Conservation (phyloP, 2,888 invertebrate genomes). For the Ophioninae sp. region DNA sequence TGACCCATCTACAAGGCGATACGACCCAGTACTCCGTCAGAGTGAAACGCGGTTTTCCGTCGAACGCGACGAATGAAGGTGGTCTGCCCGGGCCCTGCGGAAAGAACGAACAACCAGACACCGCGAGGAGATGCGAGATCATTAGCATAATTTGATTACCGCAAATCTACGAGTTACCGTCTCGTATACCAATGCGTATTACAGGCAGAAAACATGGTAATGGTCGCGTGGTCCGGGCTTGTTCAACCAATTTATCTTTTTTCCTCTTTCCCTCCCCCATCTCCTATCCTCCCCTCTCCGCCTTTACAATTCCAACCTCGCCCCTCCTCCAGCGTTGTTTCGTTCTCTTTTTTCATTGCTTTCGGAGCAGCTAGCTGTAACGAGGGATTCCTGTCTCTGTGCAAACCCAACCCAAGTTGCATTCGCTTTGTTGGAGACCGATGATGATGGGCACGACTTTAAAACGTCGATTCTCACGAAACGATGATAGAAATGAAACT, state of each 20-base stretch:
- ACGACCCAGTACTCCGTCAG: too few species aligned
- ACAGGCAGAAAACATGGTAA: constrained; percentile 51
- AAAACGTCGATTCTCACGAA: constrained; percentile 71
- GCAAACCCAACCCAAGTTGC: constrained; percentile 16
- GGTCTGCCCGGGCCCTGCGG: constrained; percentile 29
- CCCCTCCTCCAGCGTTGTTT: background rate
- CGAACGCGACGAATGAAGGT: constrained; percentile 42
- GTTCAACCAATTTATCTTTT: constrained; percentile 66
- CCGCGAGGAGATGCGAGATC: constrained; percentile 43
- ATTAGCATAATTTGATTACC: constrained; percentile 69
- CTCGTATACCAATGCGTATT: constrained; percentile 49
- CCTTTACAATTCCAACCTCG: background rate
- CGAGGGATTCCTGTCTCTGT: constrained; percentile 50
- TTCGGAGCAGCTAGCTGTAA: constrained; percentile 12
- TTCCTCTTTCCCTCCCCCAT: constrained; percentile 49
- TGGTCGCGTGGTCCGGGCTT: constrained; percentile 68
- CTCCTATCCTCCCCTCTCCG: constrained; percentile 19
- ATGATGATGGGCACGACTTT: constrained; percentile 73
- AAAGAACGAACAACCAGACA: constrained; percentile 5
- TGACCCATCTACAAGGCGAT: too few species aligned
- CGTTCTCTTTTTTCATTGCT: background rate
- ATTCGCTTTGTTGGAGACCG: constrained; percentile 36
- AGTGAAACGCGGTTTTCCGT: too few species aligned
- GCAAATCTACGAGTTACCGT: constrained; percentile 50
- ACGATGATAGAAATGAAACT: constrained; percentile 60